Base-by-base conservation (phyloP, 1,140 invertebrate genomes). In the silkworm (Bombyx mori) region DNA sequence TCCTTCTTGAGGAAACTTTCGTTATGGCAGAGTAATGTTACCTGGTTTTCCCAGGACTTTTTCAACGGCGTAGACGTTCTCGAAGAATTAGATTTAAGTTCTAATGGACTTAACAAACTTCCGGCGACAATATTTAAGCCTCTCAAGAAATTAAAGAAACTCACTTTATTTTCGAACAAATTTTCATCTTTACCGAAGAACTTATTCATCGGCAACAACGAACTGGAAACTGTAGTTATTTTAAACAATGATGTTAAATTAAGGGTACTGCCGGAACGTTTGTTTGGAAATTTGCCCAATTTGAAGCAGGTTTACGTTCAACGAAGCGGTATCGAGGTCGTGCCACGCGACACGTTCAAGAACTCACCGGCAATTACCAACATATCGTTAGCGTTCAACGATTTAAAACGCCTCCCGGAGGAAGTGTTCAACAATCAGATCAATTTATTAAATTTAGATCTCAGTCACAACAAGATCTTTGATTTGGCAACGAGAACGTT, bases 1-100 rank as follows among this genome's bases (percentile, higher is more conserved):
- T 82, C 80, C 26, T 89, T 89, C 56, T 67, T 93, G 45, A 77
- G 79, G 57, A 87, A 89, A 42, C 70, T 93, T 44, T 92, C 91
- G 59, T 69, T 93, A 42, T 92, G 91, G 91, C 88, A 89, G 65
- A 93, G 92, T 66, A 88, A 89, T 58, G 77, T 93, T 52, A 87
- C 82, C 9, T 89, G 89, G 71, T 80, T 93, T 6, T 88, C 89
- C 1, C 79, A 89, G 52, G 88, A 90, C 47, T 82, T 89, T 52
- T 93, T 93, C 59, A 84, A 88, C 43, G 89, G 90, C 18, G 82
- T 92, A 6, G 69, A 87, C 22, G 88, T 90, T 6, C 73, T 93
- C 8, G 77, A 89, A 66, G 88, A 89, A 66, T 80, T 93, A 56
- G 92, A 92, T 75, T 63, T 93, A 18, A 90, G 89, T 63, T 82